Percentiles rank a stretch among this genome's conserved stretches.
Conservation (phyloP, 2,888 invertebrate genomes). For the Unio pictorum region DNA sequence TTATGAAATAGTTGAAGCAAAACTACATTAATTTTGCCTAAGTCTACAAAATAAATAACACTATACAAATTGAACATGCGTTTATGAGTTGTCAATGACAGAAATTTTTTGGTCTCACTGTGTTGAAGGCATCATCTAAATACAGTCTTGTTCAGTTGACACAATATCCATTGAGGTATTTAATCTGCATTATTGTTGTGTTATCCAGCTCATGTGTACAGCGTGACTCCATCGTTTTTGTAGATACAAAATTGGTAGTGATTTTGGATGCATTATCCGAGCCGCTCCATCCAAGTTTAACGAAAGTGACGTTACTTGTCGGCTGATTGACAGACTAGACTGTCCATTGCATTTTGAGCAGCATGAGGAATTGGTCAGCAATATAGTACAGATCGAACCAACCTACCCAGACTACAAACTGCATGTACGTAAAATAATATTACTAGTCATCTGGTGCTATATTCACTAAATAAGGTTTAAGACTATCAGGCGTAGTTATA, state of each 20-base stretch:
- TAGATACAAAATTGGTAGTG: neutral
- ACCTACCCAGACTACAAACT: conserved; percentile 18
- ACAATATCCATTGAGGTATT: neutral
- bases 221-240: neutral
- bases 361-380: conserved; percentile 63
- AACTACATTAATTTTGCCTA: too few relatives aligned
- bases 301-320: conserved; percentile 33
- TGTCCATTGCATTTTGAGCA: conserved; percentile 43
- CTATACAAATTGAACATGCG: too few relatives aligned
- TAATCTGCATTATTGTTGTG: neutral
- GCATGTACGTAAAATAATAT: conserved; percentile 15
- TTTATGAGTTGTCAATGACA: too few relatives aligned
- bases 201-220: neutral
- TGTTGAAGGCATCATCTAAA: too few relatives aligned
- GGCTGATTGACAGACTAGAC: conserved; percentile 44
- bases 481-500: too few relatives aligned
- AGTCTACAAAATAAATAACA: too few relatives aligned
- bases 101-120: too few relatives aligned
- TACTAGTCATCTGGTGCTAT: neutral
- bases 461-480: neutral
- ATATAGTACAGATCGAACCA: conserved; percentile 39
- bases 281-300: conserved; percentile 48
- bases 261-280: conserved; percentile 47
- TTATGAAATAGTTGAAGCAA: too few relatives aligned
- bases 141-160: too few relatives aligned